These are phyloP conservation scores for Lophura nycthemera DNA, from an alignment of 2,113 vertebrate genomes.

Conservation along the genomic window DNA sequence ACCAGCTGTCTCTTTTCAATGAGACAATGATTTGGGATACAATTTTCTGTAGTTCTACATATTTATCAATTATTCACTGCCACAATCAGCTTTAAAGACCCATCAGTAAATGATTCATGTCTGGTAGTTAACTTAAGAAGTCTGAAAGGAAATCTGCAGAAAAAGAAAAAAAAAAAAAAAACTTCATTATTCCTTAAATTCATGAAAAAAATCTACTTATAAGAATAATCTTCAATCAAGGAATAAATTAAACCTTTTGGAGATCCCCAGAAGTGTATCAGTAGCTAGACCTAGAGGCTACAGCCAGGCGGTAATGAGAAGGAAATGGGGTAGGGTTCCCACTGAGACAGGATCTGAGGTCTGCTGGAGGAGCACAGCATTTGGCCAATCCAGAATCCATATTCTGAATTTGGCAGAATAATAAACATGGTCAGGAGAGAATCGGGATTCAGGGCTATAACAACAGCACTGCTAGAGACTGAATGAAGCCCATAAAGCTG, in stretches of 20 bases:
- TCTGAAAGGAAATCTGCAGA: not conserved
- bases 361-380: not conserved
- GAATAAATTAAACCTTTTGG: not conserved
- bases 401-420: not conserved
- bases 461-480: not conserved
- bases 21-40: not conserved
- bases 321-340: not conserved
- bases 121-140: slow-evolving; percentile 23
- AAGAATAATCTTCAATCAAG: not conserved
- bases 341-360: not conserved
- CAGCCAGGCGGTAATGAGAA: not conserved
- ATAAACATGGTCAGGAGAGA: not conserved
- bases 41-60: slow-evolving; percentile 4
- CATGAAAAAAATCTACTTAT: not conserved
- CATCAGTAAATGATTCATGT: not conserved
- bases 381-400: not conserved
- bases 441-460: not conserved
- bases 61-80: slow-evolving; percentile 10
- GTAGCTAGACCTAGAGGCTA: not conserved
- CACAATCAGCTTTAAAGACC: not conserved
- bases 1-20: slow-evolving; percentile 18
- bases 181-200: not conserved
- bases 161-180: not conserved
- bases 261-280: not conserved
- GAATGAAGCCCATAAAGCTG: not conserved